Evolutionary conservation across 2,888 invertebrate species (phyloP).

Genomic region (Cordilura impudica): DNA sequence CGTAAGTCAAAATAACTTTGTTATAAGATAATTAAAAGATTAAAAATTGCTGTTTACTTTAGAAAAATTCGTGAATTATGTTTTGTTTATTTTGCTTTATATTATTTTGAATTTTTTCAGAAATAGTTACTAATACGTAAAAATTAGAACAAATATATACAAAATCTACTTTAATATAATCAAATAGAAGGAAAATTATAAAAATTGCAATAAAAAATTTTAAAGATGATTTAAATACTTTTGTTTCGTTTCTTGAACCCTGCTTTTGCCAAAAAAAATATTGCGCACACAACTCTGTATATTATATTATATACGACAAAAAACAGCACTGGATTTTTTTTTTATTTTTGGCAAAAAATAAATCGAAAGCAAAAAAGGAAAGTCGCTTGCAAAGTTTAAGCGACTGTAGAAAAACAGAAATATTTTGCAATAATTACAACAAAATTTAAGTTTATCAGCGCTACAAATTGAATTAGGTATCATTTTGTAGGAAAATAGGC

Average conservation of each 20-base stretch:
- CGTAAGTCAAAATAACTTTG: too few relatives aligned
- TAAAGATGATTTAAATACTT: neutral
- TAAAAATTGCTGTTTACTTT: too few relatives aligned
- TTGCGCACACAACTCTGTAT: conserved; percentile 23
- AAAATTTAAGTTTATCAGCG: neutral
- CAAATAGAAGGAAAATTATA: too few relatives aligned
- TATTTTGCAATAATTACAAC: conserved; percentile 1
- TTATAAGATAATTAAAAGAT: too few relatives aligned
- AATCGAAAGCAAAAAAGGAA: conserved; percentile 40
- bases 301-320: conserved; percentile 14
- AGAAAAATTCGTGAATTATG: too few relatives aligned
- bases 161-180: too few relatives aligned
- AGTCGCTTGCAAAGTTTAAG: conserved; percentile 18
- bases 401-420: neutral
- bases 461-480: neutral
- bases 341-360: conserved; percentile 54
- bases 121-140: too few relatives aligned
- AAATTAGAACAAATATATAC: too few relatives aligned
- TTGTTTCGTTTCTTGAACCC: conserved; percentile 1
- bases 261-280: neutral
- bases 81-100: too few relatives aligned
- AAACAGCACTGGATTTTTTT: conserved; percentile 53
- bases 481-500: neutral
- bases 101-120: too few relatives aligned
- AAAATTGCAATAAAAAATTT: too few relatives aligned